Conservation (phyloP, 2,113 vertebrate species). For the Pterocles orientalis region DNA sequence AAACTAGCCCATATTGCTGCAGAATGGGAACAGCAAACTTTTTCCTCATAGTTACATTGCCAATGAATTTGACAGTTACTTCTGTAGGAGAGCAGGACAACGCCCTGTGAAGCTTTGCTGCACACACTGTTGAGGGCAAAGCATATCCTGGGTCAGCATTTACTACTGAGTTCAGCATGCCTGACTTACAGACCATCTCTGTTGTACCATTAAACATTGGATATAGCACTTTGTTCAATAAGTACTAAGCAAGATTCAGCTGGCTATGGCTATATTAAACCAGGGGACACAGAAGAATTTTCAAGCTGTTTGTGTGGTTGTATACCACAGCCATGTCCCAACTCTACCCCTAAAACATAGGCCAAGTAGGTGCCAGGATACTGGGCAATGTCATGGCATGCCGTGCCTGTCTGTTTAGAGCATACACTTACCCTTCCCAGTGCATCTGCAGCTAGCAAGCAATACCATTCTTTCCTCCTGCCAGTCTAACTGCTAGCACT, state of each 20-base stretch:
- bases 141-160: background rate
- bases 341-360: fast-evolving
- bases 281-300: background rate
- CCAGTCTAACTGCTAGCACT: background rate
- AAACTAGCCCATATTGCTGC: background rate
- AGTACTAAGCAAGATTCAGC: background rate
- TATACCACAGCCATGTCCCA: fast-evolving
- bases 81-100: background rate
- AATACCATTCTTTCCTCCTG: background rate
- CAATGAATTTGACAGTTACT: background rate
- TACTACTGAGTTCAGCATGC: background rate
- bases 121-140: background rate
- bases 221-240: fast-evolving
- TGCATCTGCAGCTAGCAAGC: background rate
- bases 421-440: background rate
- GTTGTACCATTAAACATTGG: background rate
- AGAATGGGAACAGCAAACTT: background rate
- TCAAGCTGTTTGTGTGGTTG: background rate
- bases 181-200: background rate
- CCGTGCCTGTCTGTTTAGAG: background rate
- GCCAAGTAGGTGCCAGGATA: background rate
- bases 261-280: background rate
- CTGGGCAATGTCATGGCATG: background rate
- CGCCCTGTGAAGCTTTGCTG: background rate
- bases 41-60: background rate